Conservation (phyloP, 2,113 vertebrate genomes). For the Elachura formosa region DNA sequence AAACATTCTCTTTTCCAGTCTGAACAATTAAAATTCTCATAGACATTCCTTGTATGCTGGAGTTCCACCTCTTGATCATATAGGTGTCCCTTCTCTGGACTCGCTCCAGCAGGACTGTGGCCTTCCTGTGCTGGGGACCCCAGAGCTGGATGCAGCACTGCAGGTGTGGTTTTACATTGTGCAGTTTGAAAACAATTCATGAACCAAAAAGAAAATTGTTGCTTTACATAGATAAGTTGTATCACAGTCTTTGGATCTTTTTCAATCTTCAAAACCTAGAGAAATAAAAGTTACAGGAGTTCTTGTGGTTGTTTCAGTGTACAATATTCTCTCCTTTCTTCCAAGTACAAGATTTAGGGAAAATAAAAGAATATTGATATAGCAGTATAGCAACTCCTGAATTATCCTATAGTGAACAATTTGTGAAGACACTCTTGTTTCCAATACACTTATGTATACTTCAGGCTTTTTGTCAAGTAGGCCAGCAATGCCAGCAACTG, state of each 20-base stretch:
- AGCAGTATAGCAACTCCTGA: background rate
- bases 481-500: too few relatives aligned
- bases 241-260: background rate
- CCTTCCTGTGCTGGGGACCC: background rate
- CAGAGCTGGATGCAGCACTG: background rate
- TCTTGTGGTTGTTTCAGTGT: background rate
- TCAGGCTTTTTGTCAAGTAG: background rate
- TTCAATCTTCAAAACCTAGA: background rate
- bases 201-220: background rate
- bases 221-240: background rate
- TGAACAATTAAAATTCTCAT: background rate
- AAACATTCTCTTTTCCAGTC: background rate
- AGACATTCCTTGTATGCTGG: background rate
- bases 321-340: background rate
- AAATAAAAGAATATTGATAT: background rate
- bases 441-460: background rate
- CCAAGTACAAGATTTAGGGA: background rate
- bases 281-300: background rate
- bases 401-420: background rate
- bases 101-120: accelerated
- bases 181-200: background rate
- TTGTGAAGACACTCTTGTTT: background rate
- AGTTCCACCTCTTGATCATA: background rate
- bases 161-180: too few relatives aligned
- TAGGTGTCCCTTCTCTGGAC: background rate